Base-by-base conservation (phyloP, 37 sponge, comb jelly and placozoan genomes). In the Diacarnus erythraeanus region DNA sequence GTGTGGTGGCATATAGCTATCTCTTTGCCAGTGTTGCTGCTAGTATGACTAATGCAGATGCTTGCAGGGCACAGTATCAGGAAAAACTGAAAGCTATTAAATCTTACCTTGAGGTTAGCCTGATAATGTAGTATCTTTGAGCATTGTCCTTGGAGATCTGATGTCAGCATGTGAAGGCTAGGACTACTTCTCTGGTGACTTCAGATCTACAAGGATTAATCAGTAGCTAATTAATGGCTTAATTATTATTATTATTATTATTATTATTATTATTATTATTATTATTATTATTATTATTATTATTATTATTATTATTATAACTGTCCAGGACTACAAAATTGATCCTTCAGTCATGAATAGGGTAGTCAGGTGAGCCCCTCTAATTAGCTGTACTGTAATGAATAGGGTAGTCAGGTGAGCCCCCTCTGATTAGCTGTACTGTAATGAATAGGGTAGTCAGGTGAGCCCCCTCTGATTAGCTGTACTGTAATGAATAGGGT, bases 21-120 rank as follows among this genome's bases (percentile, higher is more conserved):
- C 82, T 93, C 75, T 82, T 93, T 69, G 94, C 90, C 59, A 82
- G 82, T 79, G 80, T 93, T n/a, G 90, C 94, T 78, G 94, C 94
- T 39, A 80, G 83, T 34, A 65, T 93, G 83, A 80, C 86, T 18
- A 93, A 93, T 82, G 84, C 80, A 39, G 89, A 88, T 73, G 69
- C 90, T 44, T 63, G 69, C 30, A 74, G 83, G 35, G 87, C 80
- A 65, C 73, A 79, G 37, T 93, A 83, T 67, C 83, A 89, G 67
- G 87, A 88, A n/a, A 88, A 80, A 58, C 78, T 93, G 36, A 83
- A 70, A 26, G 83, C 79, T 56, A 76, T 93, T 74, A 91, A 91
- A 68, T 44, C 59, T 2, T 89, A 77, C 36, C 67, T 89, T 59
- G 57, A 73, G 31, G 87, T 80, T 10, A 51, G 78, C 27, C 5